These are phyloP conservation scores for Xiphorhynchus elegans DNA, from an alignment of 2,113 vertebrate genomes.

Conservation along the genomic window DNA sequence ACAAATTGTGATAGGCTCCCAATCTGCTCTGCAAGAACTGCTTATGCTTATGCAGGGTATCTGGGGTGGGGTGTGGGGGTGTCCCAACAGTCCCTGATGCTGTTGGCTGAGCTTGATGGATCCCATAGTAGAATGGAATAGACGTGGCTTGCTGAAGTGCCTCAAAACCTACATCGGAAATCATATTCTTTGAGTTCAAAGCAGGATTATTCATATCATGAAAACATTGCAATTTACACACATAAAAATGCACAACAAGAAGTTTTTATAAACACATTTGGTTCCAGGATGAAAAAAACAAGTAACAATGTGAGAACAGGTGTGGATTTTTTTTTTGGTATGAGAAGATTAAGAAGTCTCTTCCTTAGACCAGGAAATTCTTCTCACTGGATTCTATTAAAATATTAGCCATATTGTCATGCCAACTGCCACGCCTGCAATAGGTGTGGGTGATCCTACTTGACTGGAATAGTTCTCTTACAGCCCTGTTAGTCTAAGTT, in stretches of 20 bases:
- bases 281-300: neutral
- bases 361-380: neutral
- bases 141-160: neutral
- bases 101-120: neutral
- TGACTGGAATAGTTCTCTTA: neutral
- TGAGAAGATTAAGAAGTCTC: neutral
- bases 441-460: neutral
- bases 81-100: rapidly evolving
- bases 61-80: neutral
- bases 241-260: neutral
- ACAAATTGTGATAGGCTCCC: neutral
- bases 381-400: neutral
- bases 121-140: neutral
- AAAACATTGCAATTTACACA: neutral
- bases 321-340: neutral
- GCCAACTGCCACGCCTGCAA: neutral
- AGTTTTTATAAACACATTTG: neutral
- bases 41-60: neutral
- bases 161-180: neutral
- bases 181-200: neutral
- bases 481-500: neutral
- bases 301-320: neutral
- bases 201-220: neutral
- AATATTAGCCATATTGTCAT: neutral
- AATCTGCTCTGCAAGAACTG: neutral